These are phyloP conservation scores for Sylvia borin DNA, from an alignment of 2,797 vertebrate genomes.

Conservation along the genomic window DNA sequence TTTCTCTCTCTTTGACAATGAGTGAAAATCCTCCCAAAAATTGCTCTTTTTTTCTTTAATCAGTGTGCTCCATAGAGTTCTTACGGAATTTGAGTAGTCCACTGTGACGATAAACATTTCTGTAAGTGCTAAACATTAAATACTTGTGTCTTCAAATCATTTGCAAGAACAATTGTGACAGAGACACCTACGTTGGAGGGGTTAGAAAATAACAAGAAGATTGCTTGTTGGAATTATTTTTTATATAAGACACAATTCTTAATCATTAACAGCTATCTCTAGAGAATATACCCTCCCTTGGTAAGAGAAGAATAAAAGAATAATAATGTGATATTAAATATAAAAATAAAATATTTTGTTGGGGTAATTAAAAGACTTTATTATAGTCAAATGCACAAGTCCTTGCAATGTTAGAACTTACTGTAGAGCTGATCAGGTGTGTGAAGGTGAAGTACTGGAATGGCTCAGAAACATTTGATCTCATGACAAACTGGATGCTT, in stretches of 20 bases:
- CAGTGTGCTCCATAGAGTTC: neutral
- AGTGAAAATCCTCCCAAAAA: neutral
- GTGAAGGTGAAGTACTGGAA: neutral
- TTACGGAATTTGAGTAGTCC: neutral
- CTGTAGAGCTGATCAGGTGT: neutral
- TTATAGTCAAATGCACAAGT: neutral
- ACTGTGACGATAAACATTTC: neutral
- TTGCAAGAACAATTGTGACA: neutral
- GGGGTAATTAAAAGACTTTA: neutral
- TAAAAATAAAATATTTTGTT: neutral
- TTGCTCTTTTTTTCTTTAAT: neutral
- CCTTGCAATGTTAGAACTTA: neutral
- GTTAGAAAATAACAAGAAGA: neutral
- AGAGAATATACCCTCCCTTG: neutral
- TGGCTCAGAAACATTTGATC: neutral
- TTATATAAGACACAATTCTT: neutral
- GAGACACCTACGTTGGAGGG: accelerated
- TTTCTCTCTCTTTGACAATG: neutral
- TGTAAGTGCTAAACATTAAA: neutral
- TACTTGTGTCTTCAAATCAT: neutral
- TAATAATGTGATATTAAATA: neutral
- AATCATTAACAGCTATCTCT: neutral
- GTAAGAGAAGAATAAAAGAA: neutral
- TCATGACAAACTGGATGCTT: neutral
- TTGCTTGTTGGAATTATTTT: neutral